phyloP scores from a whole-genome alignment of 2,113 vertebrate genomes.

The Gnathonemus echidnorhynchus region DNA sequence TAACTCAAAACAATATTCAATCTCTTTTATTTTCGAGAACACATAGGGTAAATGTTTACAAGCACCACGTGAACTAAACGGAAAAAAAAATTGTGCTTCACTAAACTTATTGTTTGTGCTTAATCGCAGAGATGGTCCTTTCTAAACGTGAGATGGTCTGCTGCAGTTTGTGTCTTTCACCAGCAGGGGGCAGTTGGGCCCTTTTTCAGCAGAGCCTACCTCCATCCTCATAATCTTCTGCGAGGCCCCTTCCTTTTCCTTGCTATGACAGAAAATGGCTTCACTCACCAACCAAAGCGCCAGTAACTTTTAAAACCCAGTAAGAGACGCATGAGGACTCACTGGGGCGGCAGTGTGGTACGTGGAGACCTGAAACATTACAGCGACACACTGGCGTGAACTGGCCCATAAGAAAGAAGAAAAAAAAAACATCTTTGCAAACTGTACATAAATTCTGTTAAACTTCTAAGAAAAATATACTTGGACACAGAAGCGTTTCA shows the following conservation, averaged over 20 bases:
- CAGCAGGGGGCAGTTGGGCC: slow-evolving; percentile 21
- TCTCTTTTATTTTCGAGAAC: slow-evolving; percentile 1
- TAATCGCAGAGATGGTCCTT: not conserved
- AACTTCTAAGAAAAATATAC: not conserved
- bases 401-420: not conserved
- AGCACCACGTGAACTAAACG: not conserved
- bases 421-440: not conserved
- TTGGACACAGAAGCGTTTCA: not conserved
- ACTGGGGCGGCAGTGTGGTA: not conserved
- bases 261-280: slow-evolving; percentile 3
- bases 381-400: not conserved
- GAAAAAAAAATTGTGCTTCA: not conserved
- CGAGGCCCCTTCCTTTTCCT: not conserved
- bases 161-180: not conserved
- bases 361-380: not conserved
- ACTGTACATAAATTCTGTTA: not conserved
- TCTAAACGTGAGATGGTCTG: not conserved
- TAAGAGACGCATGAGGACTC: not conserved
- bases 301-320: slow-evolving; percentile 4
- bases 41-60: not conserved
- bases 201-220: not conserved
- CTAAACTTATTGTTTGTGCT: not conserved
- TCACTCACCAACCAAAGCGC: not conserved
- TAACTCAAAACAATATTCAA: not conserved
- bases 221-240: not conserved